Conservation (phyloP, 1,140 invertebrate species). For the Tetraneura akinire region DNA sequence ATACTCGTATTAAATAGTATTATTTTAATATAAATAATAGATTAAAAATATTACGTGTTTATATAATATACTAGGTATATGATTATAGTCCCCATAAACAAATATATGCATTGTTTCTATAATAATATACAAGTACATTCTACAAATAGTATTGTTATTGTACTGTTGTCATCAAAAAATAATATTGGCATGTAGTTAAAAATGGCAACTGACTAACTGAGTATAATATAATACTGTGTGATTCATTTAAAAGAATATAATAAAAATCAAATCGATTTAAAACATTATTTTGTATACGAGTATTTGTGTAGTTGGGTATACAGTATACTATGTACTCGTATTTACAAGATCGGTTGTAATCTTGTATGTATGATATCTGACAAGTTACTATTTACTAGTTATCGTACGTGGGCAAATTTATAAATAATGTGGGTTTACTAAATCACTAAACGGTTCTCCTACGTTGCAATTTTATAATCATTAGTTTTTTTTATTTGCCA, state of each 20-base stretch:
- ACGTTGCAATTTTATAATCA: not conserved
- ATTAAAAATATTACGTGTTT: too few species aligned
- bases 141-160: not conserved
- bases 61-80: too few species aligned
- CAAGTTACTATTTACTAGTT: too few species aligned
- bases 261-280: not conserved
- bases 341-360: conserved; percentile 10
- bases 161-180: not conserved
- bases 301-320: too few species aligned
- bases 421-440: conserved; percentile 15
- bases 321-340: too few species aligned
- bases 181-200: too few species aligned
- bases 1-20: too few species aligned
- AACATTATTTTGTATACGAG: not conserved
- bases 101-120: not conserved
- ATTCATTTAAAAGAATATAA: not conserved
- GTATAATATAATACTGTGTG: too few species aligned
- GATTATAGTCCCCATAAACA: not conserved
- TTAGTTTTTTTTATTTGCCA: not conserved
- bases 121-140: not conserved
- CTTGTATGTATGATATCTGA: not conserved
- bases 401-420: not conserved
- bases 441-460: conserved; percentile 27
- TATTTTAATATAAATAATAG: too few species aligned
- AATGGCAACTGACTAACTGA: too few species aligned